Conservation (phyloP, 37 sponge, comb jelly and placozoan genomes). For the Agelas oroides region DNA sequence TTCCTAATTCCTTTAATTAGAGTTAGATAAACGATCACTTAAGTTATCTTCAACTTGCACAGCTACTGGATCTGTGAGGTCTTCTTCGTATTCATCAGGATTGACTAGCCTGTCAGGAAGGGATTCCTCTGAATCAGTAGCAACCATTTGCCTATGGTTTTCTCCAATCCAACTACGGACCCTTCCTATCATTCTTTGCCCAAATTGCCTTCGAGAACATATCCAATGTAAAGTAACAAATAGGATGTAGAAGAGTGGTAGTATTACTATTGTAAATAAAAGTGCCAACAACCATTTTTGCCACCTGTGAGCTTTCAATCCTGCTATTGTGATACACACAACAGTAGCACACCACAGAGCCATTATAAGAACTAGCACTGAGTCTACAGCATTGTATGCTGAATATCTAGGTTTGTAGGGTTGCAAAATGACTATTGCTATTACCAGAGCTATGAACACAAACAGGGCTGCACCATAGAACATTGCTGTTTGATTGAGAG, state of each 20-base stretch:
- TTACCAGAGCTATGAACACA: background rate
- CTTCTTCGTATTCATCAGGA: background rate
- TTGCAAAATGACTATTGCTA: background rate
- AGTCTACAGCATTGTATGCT: background rate
- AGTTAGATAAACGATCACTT: too few relatives aligned
- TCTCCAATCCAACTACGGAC: background rate
- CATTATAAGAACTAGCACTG: background rate
- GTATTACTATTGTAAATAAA: background rate
- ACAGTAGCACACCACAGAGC: background rate
- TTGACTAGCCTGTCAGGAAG: background rate
- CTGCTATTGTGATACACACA: background rate
- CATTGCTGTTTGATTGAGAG: background rate
- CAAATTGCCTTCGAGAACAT: background rate
- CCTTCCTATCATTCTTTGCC: background rate
- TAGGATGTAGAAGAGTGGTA: conserved; percentile 10
- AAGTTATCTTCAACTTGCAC: too few relatives aligned
- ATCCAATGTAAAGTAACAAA: conserved; percentile 10
- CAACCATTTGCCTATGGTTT: background rate
- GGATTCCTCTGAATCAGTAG: background rate
- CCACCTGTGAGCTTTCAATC: background rate
- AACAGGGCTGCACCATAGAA: background rate
- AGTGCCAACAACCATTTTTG: too few relatives aligned
- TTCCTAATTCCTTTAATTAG: too few relatives aligned
- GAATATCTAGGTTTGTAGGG: background rate
- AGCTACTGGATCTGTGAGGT: too few relatives aligned